Evolutionary conservation across 2,113 vertebrate species (phyloP), one percentile per base, ranked within the genome.

Genomic region (Orcinus orca): DNA sequence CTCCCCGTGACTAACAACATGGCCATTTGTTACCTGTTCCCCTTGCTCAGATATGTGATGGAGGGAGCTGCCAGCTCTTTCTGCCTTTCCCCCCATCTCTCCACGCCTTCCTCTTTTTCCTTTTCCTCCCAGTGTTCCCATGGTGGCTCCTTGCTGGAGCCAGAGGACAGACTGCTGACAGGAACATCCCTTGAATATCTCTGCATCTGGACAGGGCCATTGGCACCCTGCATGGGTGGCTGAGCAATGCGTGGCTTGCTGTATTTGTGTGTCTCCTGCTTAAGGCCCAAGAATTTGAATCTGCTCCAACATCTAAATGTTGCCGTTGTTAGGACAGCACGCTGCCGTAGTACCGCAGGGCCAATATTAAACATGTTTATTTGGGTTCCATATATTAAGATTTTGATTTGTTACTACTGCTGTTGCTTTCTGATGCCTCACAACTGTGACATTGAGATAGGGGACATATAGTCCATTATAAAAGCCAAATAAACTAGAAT

Each of bases 211-310:
- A 94, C 80, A 33, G 84, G 68, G 76, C 88, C 93, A 13, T 26
- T 96, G 97, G 97, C 97, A 97, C 91, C 81, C n/a, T 97, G 81
- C 84, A 31, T 83, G 85, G 93, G 95, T n/a, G 13, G 77, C 93
- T 25, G 26, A 88, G 85, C 65, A 55, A 8, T 0, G 44, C 25
- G 2, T 63, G 95, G 74, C 88, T 95, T 96, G 86, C 96, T 95
- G 33, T 96, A 84, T 85, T 90, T 89, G 86, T 96, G 95, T 97
- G 86, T 96, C 96, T 97, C 71, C 88, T 74, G 62, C 65, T 93
- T 94, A 88, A 97, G 93, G 82, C 96, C 93, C 84, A 90, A 65
- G 93, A 96, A 96, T 97, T 94, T 96, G 94, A 96, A 84, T 90
- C 53, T 18, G 60, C 68, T 85, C 96, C 94, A 92, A 44, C 36